Conservation (phyloP, 2,113 vertebrate genomes). For the Fulmarus glacialis region DNA sequence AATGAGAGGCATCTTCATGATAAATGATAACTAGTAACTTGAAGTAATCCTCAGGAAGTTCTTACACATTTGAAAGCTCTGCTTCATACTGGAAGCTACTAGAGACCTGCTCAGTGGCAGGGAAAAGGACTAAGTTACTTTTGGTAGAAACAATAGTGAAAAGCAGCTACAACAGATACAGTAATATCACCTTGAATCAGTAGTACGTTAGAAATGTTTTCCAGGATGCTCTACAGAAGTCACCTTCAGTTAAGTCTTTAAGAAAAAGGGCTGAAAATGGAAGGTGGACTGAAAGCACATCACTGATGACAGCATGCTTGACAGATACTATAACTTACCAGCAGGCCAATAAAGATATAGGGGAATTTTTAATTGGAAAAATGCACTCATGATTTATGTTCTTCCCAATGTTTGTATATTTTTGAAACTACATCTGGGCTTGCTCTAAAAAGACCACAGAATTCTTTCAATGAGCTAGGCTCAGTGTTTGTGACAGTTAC, state of each 20-base stretch:
- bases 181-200: background rate
- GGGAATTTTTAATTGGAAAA: background rate
- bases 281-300: background rate
- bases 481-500: background rate
- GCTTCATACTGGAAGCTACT: background rate
- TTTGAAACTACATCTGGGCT: background rate
- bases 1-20: slow-evolving; percentile 10
- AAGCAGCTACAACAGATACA: background rate
- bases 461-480: background rate
- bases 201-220: background rate
- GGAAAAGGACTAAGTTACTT: background rate
- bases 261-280: background rate
- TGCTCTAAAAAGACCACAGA: background rate
- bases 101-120: background rate
- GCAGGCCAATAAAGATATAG: background rate
- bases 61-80: background rate
- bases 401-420: background rate
- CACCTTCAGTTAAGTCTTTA: background rate
- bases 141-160: background rate
- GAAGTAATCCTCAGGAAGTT: slow-evolving; percentile 28
- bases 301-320: background rate
- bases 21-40: slow-evolving; percentile 38
- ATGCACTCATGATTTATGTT: background rate
- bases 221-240: background rate
- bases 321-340: background rate